These are phyloP conservation scores for Triops longicaudatus DNA, from an alignment of 1,140 invertebrate genomes.

Conservation along the genomic window DNA sequence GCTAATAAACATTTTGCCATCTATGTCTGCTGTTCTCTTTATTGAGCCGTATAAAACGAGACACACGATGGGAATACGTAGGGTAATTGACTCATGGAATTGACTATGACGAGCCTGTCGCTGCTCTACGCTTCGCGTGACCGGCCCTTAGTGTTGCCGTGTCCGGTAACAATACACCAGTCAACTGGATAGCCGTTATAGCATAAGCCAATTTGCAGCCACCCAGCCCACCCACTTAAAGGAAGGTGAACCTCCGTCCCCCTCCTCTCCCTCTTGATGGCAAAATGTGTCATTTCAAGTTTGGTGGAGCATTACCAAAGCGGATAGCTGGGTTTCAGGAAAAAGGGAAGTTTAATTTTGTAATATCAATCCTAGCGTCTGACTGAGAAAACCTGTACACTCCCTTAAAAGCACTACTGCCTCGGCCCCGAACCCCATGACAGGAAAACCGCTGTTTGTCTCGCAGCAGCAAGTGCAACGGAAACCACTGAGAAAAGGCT, in stretches of 20 bases:
- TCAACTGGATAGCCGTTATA: background rate
- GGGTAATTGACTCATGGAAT: background rate
- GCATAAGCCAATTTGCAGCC: background rate
- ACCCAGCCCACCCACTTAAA: background rate
- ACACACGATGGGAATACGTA: background rate
- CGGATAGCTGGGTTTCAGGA: too few species aligned
- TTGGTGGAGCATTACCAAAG: too few species aligned
- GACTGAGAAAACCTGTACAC: too few species aligned
- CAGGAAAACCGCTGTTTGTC: constrained; percentile 11
- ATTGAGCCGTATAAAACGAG: constrained; percentile 4
- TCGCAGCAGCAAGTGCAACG: background rate
- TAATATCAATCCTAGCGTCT: too few species aligned
- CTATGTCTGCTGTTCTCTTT: background rate
- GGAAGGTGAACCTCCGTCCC: background rate
- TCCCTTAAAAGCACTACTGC: too few species aligned
- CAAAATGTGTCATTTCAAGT: too few species aligned
- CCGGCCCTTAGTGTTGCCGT: background rate
- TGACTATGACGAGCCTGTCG: background rate
- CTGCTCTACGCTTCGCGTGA: background rate
- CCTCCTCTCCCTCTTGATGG: background rate
- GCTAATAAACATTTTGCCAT: background rate
- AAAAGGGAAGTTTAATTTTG: too few species aligned
- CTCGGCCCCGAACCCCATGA: background rate
- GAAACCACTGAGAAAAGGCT: constrained; percentile 1
- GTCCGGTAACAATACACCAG: background rate